Conservation (phyloP, 2,888 invertebrate species). For the Odontocolon sp. region DNA sequence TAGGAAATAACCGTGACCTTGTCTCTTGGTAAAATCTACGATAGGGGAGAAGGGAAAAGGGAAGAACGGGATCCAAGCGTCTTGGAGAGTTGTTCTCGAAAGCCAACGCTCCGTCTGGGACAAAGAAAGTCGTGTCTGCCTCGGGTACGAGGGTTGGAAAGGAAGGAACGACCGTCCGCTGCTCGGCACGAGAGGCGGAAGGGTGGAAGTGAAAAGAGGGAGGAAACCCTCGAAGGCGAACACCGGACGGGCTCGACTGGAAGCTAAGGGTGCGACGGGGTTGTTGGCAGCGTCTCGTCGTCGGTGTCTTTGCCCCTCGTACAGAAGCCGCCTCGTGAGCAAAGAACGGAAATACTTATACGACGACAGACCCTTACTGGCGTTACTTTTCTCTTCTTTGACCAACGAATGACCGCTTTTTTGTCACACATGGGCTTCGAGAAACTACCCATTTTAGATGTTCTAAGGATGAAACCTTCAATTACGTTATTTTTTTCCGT, state of each 20-base stretch:
- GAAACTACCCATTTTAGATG: too few relatives aligned
- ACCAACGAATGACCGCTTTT: slow-evolving; percentile 14
- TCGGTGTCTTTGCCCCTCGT: slow-evolving; percentile 44
- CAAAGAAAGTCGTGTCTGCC: slow-evolving; percentile 37
- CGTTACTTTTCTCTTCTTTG: slow-evolving; percentile 1
- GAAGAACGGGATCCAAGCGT: slow-evolving; percentile 13
- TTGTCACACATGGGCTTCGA: too few relatives aligned
- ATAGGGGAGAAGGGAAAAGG: background rate
- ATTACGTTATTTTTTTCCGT: too few relatives aligned
- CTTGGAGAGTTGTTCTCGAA: slow-evolving; percentile 10
- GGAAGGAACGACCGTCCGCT: slow-evolving; percentile 33
- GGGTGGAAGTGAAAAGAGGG: slow-evolving; percentile 19
- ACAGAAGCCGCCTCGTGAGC: background rate
- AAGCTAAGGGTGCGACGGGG: background rate
- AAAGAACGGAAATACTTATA: slow-evolving; percentile 35
- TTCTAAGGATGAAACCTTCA: too few relatives aligned
- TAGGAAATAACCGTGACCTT: slow-evolving; percentile 33
- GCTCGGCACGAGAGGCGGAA: slow-evolving; percentile 11
- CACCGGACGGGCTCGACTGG: slow-evolving; percentile 15
- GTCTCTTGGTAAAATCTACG: slow-evolving; percentile 13
- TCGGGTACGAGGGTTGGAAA: slow-evolving; percentile 26
- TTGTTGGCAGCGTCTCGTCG: slow-evolving; percentile 38
- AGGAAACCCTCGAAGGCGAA: slow-evolving; percentile 49
- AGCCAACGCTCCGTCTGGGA: slow-evolving; percentile 33
- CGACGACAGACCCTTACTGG: slow-evolving; percentile 3